Percentiles rank a stretch among this genome's conserved stretches.
Conservation (phyloP, 2,888 invertebrate species). For the Gymnoscelis rufifasciata region DNA sequence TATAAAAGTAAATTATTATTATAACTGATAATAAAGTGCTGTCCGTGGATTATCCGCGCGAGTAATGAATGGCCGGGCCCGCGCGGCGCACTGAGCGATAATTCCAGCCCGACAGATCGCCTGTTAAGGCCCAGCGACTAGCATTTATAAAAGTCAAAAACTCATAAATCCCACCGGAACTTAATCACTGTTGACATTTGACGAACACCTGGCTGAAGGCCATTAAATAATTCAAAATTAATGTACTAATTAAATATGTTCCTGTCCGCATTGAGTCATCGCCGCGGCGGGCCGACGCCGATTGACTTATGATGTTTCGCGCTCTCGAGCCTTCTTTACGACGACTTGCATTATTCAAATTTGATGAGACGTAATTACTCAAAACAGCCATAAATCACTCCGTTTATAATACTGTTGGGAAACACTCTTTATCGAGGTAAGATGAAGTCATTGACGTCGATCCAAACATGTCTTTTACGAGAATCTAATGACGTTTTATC, state of each 20-base stretch:
- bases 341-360: slow-evolving; percentile 74
- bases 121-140: slow-evolving; percentile 68
- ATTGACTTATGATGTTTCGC: slow-evolving; percentile 71
- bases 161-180: slow-evolving; percentile 66
- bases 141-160: slow-evolving; percentile 73
- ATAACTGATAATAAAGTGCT: slow-evolving; percentile 77
- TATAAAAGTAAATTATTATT: slow-evolving; percentile 78
- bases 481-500: slow-evolving; percentile 55
- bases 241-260: slow-evolving; percentile 75
- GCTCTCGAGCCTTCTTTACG: slow-evolving; percentile 62
- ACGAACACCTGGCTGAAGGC: slow-evolving; percentile 68
- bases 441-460: slow-evolving; percentile 64
- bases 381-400: slow-evolving; percentile 74
- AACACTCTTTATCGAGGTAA: slow-evolving; percentile 46
- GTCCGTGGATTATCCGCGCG: slow-evolving; percentile 71
- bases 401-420: slow-evolving; percentile 66
- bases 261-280: slow-evolving; percentile 71
- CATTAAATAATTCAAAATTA: slow-evolving; percentile 73
- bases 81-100: slow-evolving; percentile 62
- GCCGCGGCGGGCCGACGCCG: slow-evolving; percentile 52
- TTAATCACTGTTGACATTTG: slow-evolving; percentile 75
- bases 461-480: slow-evolving; percentile 59
- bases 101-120: slow-evolving; percentile 60
- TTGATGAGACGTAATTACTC: slow-evolving; percentile 77
- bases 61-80: slow-evolving; percentile 68